Conservation (phyloP, 1,140 invertebrate species). For the Radopholus similis region DNA sequence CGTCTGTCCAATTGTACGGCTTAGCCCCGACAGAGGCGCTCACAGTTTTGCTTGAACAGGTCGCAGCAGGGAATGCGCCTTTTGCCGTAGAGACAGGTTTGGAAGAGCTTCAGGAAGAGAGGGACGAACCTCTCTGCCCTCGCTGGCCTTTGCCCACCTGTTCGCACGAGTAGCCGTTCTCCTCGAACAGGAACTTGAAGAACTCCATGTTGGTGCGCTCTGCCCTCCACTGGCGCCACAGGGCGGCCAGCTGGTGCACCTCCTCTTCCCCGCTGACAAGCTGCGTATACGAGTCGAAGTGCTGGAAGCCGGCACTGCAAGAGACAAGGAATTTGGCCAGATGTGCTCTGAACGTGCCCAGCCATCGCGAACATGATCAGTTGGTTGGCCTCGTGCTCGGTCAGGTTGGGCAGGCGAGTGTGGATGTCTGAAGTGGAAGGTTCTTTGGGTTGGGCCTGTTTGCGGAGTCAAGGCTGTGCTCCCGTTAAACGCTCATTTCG, state of each 20-base stretch:
- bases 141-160: slow-evolving; percentile 16
- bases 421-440: no score
- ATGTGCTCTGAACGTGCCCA: no score
- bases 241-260: slow-evolving; percentile 9
- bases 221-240: slow-evolving; percentile 21
- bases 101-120: slow-evolving; percentile 25
- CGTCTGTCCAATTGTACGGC: slow-evolving; percentile 7
- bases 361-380: slow-evolving; percentile 25
- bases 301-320: slow-evolving; percentile 29
- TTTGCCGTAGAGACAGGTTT: slow-evolving; percentile 22
- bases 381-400: slow-evolving; percentile 2
- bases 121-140: no score
- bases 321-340: no score
- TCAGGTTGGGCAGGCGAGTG: slow-evolving; percentile 2
- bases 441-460: no score
- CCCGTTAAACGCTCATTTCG: no score
- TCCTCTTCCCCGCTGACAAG: slow-evolving; percentile 4
- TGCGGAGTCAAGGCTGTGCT: no score
- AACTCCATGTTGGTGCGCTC: slow-evolving; percentile 13
- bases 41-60: slow-evolving; percentile 17
- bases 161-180: slow-evolving; percentile 34
- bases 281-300: slow-evolving; percentile 19
- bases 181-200: slow-evolving; percentile 36
- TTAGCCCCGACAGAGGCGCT: slow-evolving; percentile 2
- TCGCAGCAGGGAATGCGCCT: slow-evolving; percentile 27